Percentiles rank a stretch among this genome's conserved stretches.
phyloP scores from a whole-genome alignment of 1,140 invertebrate genomes.

The Aporrectodea caliginosa region DNA sequence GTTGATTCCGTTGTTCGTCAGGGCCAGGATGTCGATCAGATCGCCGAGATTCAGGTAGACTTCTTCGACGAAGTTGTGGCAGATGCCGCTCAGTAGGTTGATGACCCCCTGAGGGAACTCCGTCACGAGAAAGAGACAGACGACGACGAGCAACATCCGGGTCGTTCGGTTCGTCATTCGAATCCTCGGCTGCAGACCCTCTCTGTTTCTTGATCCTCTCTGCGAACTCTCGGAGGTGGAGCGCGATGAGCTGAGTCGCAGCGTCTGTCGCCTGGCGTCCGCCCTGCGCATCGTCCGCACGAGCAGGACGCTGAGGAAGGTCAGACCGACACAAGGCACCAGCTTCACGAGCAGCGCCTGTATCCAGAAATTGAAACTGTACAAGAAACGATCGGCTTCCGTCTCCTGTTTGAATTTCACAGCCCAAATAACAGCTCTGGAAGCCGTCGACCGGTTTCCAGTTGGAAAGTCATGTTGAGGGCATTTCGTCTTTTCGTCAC shows the following conservation, averaged over 20 bases:
- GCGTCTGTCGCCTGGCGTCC: constrained; percentile 5
- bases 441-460: neutral
- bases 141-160: constrained; percentile 79
- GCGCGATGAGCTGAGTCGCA: neutral
- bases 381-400: constrained; percentile 59
- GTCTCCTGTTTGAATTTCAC: neutral
- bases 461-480: neutral
- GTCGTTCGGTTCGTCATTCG: constrained; percentile 75
- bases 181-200: neutral
- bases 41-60: constrained; percentile 64
- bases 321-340: constrained; percentile 76
- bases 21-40: constrained; percentile 86
- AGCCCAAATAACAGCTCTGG: neutral
- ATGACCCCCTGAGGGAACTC: constrained; percentile 70
- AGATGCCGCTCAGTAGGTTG: constrained; percentile 44
- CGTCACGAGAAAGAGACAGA: constrained; percentile 79
- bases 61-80: constrained; percentile 47
- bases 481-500: neutral
- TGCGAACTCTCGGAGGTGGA: neutral
- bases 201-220: neutral
- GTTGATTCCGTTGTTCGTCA: constrained; percentile 87
- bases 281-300: constrained; percentile 59
- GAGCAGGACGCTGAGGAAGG: constrained; percentile 74
- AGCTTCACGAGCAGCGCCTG: constrained; percentile 82
- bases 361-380: constrained; percentile 77